Base-by-base conservation (phyloP, 2,888 invertebrate genomes). In the Chymomyza caudatula region DNA sequence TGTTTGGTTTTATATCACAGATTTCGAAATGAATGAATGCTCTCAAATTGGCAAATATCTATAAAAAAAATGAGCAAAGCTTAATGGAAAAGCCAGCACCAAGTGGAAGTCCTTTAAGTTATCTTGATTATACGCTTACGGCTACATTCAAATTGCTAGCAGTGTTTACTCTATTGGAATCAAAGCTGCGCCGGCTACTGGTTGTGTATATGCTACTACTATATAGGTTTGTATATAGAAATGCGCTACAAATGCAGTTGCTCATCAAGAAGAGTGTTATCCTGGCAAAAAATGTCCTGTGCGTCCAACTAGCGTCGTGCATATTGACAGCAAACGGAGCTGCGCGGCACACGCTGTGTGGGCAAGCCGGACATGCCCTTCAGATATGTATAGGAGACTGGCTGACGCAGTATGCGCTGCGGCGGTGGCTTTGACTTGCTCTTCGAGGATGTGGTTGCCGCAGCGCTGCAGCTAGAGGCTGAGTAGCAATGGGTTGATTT, bases 311-410 rank as follows among this genome's bases (percentile, higher is more conserved):
- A 90, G 74, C 89, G 90, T 65, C 88, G 85, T 22, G 87, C 86
- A 71, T 90, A 88, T 52, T 89, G 88, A 29, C 90, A 89, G 65
- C 90, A 89, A 20, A 89, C 88, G 11, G 90, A 85, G 65, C 90
- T 92, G 70, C 94, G 92, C 0, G 96, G 95, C 20, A 96, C 94
- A 85, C 96, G 92, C 88, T 95, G 95, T 0, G 96, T 96, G 5
- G 96, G 96, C 61, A 96, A 90, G 8, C 96, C 96, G 6, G 96
- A 96, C 72, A 95, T 92, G 53, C 96, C 96, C 73, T 94, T 94
- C 1, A 95, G 94, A 89, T 96, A 96, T 6, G 95, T 95, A 89
- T 96, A 96, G 0, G 94, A 93, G 11, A 95, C 94, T 1, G 96
- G 96, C 58, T 95, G 92, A 44, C 96, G 92, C 6, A 96, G 91